Conservation (phyloP, 2,888 invertebrate species). For the Odontothrips loti region DNA sequence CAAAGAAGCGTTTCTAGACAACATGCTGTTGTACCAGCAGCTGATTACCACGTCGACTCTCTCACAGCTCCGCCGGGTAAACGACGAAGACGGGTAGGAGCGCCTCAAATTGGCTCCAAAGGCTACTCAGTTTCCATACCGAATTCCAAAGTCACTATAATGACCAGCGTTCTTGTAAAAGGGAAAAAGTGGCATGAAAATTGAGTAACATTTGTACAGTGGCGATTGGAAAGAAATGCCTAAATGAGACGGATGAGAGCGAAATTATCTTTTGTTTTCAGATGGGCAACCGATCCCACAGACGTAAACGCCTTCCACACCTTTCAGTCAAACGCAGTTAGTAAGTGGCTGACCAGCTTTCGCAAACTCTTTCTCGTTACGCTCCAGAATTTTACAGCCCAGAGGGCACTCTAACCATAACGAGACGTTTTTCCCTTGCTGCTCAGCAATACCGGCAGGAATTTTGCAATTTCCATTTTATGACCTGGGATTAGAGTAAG, state of each 20-base stretch:
- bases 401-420: background rate
- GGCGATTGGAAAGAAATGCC: too few species aligned
- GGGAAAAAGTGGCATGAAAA: too few species aligned
- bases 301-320: conserved; percentile 79
- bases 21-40: background rate
- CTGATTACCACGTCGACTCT: background rate
- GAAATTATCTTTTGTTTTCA: conserved; percentile 39
- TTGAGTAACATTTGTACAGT: too few species aligned
- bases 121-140: too few species aligned
- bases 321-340: conserved; percentile 74
- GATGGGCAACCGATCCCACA: conserved; percentile 72
- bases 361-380: background rate
- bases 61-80: background rate
- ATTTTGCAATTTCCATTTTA: conserved; percentile 82
- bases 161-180: too few species aligned
- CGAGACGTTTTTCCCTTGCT: background rate
- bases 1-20: background rate
- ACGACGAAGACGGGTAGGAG: background rate
- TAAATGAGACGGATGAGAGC: too few species aligned
- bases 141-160: too few species aligned
- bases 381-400: background rate
- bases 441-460: conserved; percentile 74
- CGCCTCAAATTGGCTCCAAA: too few species aligned
- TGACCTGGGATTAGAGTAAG: conserved; percentile 79
- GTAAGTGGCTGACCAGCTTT: conserved; percentile 52